Evolutionary conservation across 1,140 invertebrate species (phyloP), one percentile per base, ranked within the genome.

Genomic region (Diachasmimorpha longicaudata): DNA sequence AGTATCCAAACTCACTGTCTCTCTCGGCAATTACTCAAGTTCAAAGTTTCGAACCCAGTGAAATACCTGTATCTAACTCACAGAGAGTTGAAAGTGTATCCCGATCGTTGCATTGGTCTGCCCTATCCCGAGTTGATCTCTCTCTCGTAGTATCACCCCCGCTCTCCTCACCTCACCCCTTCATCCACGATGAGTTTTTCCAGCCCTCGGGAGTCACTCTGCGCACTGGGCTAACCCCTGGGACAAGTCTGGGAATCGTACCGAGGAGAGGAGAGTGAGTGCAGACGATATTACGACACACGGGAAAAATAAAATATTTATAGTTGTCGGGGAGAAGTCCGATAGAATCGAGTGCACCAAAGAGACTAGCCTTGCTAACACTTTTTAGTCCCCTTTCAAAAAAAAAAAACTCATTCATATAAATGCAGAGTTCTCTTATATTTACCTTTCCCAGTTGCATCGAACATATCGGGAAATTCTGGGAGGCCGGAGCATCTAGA

Each of bases 1-100:
- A 58, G 58, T 31, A 42, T 66, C 66, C 71, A n/a, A 71, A 58
- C 71, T 58, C 66, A 39, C 70, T 58, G 31, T 68, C 63, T 73
- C 76, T 46, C 58, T 72, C 70, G 72, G 78, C 81, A 81, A 81
- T 82, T 81, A 81, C 80, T 83, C 77, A 76, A 80, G 77, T 80
- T 83, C 71, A 70, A 81, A 81, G 81, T 80, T 81, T 81, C 77
- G 78, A 42, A 78, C 76, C 73, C 76, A 75, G 44, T 77, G 72
- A 37, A 66, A 63, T 42, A 55, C 48, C 55, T 37, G 71, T 73
- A 63, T 63, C 70, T 42, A 55, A 55, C 25, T 37, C 48, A 19
- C 23, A 73, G 71, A 37, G 48, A 63, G 58, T 31, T 25, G 58
- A 63, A 63, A 63, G 58, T 63, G 23, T 63, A 63, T 25, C 23